Conservation (phyloP, 2,888 invertebrate genomes). For the Heliconius ismenius region DNA sequence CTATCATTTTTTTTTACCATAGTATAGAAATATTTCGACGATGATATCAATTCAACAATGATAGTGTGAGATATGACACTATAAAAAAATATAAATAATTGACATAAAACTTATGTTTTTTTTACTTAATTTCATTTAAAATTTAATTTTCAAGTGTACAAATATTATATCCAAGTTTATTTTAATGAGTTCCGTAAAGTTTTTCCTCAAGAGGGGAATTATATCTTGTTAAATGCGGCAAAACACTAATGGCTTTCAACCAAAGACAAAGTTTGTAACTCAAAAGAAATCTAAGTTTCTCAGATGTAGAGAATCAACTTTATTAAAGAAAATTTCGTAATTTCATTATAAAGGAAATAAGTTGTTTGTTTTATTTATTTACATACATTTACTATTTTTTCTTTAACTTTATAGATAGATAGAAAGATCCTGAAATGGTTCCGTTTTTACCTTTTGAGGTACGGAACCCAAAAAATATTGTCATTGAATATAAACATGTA, state of each 20-base stretch:
- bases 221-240: constrained; percentile 19
- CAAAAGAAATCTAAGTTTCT: constrained; percentile 7
- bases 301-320: not conserved
- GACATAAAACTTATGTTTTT: not conserved
- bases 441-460: no score
- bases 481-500: not conserved
- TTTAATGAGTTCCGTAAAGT: constrained; percentile 23
- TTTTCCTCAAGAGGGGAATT: constrained; percentile 18
- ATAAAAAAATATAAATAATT: no score
- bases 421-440: no score
- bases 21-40: no score
- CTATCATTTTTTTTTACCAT: no score
- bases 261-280: constrained; percentile 11
- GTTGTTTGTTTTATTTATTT: not conserved
- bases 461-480: no score
- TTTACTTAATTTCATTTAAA: not conserved
- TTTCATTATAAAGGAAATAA: not conserved
- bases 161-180: not conserved
- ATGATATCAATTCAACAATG: no score
- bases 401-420: not conserved
- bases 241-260: constrained; percentile 12
- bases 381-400: not conserved
- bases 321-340: not conserved
- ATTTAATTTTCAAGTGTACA: not conserved
- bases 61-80: no score